Conservation (phyloP, 2,113 vertebrate genomes). For the Pterocles orientalis region DNA sequence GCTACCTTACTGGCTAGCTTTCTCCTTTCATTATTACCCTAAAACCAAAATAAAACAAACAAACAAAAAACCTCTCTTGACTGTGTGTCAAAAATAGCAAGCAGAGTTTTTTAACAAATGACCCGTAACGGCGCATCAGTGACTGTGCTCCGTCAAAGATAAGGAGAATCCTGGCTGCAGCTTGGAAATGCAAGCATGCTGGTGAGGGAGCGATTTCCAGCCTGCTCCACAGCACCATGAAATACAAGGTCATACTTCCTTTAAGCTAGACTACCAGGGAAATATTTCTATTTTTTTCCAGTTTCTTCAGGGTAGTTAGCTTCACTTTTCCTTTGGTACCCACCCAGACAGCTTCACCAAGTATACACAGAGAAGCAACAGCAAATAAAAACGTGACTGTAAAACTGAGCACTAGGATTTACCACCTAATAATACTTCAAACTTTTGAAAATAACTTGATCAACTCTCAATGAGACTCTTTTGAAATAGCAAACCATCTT, state of each 20-base stretch:
- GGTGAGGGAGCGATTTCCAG: slow-evolving; percentile 17
- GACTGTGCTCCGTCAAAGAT: slow-evolving; percentile 12
- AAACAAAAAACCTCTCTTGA: neutral
- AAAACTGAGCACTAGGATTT: slow-evolving; percentile 24
- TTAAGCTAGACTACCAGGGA: neutral
- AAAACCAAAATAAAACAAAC: neutral
- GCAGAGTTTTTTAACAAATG: slow-evolving; percentile 2
- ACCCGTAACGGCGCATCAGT: slow-evolving; percentile 9
- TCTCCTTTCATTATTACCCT: slow-evolving; percentile 2
- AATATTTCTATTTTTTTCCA: neutral
- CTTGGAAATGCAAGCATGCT: neutral
- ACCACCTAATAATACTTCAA: slow-evolving; percentile 52
- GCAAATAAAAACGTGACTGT: slow-evolving; percentile 22
- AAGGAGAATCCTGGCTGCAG: slow-evolving; percentile 53
- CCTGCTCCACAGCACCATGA: neutral
- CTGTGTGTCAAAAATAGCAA: slow-evolving; percentile 32
- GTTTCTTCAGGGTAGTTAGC: neutral
- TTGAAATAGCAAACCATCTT: slow-evolving; percentile 52
- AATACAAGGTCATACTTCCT: slow-evolving; percentile 36
- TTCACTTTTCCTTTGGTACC: neutral
- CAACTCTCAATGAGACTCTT: slow-evolving; percentile 43
- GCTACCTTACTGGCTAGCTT: neutral
- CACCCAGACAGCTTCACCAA: neutral
- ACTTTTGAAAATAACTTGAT: slow-evolving; percentile 69
- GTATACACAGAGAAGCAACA: neutral